Base-by-base conservation (phyloP, 2,797 vertebrate species). In the Sus cebifrons region DNA sequence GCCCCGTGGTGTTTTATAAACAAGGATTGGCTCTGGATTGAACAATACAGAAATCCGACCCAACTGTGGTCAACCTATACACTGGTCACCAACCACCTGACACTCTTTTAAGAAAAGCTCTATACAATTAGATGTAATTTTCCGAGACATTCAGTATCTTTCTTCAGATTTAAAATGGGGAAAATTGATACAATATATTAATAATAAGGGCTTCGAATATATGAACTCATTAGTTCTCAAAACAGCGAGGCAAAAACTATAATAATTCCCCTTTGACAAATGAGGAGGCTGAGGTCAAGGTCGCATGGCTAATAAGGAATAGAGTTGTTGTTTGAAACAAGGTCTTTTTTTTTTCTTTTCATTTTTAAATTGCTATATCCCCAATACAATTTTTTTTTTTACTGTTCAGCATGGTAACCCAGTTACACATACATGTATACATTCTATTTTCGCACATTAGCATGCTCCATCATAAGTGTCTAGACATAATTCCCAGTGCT, bases 31-130 rank as follows among this genome's bases (percentile, higher is more conserved):
- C 27, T 64, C 78, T 16, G 75, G 27, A 52, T 0, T 44, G 23
- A 21, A 64, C 44, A 71, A 36, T 67, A 95, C 0, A 67, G 32
- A 88, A 68, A 94, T 54, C 29, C 77, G 62, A 86, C 25, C 21
- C 40, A 89, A 77, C 17, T 20, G 44, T 70, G 40, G 25, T 36
- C 85, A 64, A 0, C 20, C 23, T 62, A 73, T 68, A 78, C 27
- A 12, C 58, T 67, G 7, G 68, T 23, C 17, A 40, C 75, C 13
- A 74, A 21, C 18, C 27, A 86, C 23, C 16, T 74, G 70, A 62
- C 29, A 58, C 20, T 52, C 49, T 68, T 54, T 36, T 67, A 95
- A 86, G 65, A 29, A 94, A 95, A 95, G 3, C 3, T 88, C 62
- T 56, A 71, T 23, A 25, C 23, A 20, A 62, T 62, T 14, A 17